Evolutionary conservation across 2,888 invertebrate genomes (phyloP).

Genomic region (Apeira syringaria): DNA sequence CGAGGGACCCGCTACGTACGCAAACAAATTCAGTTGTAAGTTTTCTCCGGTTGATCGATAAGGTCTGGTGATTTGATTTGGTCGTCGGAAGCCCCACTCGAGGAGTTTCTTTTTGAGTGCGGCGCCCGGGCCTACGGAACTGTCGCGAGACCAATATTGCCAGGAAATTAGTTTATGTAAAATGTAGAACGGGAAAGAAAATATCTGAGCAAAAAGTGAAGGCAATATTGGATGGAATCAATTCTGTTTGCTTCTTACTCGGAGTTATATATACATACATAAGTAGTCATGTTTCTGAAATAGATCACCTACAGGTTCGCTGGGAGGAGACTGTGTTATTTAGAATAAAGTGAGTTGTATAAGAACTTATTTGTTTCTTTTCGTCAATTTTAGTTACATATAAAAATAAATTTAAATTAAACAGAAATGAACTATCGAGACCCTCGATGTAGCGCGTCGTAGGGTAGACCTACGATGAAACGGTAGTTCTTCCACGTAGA

Average conservation of each 20-base stretch:
- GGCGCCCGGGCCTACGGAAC: conserved; percentile 74
- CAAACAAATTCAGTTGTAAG: conserved; percentile 71
- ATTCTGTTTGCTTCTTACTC: conserved; percentile 65
- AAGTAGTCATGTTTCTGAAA: conserved; percentile 56
- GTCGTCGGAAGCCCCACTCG: conserved; percentile 65
- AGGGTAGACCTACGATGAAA: no score
- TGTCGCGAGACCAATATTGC: conserved; percentile 82
- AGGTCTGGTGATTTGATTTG: conserved; percentile 81
- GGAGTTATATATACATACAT: no score
- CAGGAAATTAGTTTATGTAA: conserved; percentile 83
- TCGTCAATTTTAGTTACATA: no score
- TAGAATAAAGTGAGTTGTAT: no score
- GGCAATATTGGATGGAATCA: conserved; percentile 74
- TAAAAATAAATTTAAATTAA: no score
- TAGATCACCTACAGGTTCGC: conserved; percentile 38
- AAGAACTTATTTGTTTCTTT: no score
- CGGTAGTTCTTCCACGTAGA: no score
- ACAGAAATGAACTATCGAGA: no score
- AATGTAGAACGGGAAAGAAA: conserved; percentile 80
- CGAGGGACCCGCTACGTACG: conserved; percentile 44
- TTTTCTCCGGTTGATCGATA: conserved; percentile 74
- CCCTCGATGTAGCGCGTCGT: no score
- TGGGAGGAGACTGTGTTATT: no score
- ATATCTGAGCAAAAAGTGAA: conserved; percentile 71
- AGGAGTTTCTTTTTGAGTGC: conserved; percentile 74